Conservation (phyloP, 2,888 invertebrate species). For the Campoletis raptor region DNA sequence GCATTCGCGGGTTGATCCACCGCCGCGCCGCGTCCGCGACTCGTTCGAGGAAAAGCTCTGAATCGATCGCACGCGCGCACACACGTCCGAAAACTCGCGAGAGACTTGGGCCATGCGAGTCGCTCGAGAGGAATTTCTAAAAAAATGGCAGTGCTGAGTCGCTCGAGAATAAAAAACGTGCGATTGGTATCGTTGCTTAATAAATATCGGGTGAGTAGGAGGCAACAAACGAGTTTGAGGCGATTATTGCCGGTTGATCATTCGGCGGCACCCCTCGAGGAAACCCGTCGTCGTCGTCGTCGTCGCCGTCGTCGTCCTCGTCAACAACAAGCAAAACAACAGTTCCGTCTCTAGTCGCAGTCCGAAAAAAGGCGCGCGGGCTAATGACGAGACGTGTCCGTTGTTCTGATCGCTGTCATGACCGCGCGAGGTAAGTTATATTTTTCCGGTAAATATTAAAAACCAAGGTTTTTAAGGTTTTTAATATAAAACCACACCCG, state of each 20-base stretch:
- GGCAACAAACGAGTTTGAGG: neutral
- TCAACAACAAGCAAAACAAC: conserved; percentile 8
- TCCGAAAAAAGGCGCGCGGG: neutral
- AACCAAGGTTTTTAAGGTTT: too few species aligned
- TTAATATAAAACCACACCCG: neutral
- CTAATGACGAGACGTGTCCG: neutral
- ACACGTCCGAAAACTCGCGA: conserved; percentile 7
- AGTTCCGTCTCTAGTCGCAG: neutral
- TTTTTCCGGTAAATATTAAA: neutral
- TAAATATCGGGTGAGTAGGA: neutral
- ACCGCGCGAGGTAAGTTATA: conserved; percentile 11
- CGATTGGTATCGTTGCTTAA: neutral
- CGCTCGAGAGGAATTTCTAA: conserved; percentile 2
- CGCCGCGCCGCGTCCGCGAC: conserved; percentile 8
- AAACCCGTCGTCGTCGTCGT: conserved; percentile 10
- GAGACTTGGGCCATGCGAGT: conserved; percentile 21
- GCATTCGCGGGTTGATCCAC: conserved; percentile 21
- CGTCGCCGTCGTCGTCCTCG: conserved; percentile 13
- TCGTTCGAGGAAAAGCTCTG: neutral
- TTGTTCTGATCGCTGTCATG: conserved; percentile 5
- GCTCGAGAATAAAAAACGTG: conserved; percentile 30
- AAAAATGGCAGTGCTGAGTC: conserved; percentile 33
- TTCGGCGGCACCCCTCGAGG: conserved; percentile 11
- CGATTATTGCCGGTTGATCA: conserved; percentile 10
- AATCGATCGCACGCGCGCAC: conserved; percentile 16